Evolutionary conservation across 2,888 invertebrate species (phyloP), one percentile per base, ranked within the genome.

Genomic region (Acrobasis suavella): DNA sequence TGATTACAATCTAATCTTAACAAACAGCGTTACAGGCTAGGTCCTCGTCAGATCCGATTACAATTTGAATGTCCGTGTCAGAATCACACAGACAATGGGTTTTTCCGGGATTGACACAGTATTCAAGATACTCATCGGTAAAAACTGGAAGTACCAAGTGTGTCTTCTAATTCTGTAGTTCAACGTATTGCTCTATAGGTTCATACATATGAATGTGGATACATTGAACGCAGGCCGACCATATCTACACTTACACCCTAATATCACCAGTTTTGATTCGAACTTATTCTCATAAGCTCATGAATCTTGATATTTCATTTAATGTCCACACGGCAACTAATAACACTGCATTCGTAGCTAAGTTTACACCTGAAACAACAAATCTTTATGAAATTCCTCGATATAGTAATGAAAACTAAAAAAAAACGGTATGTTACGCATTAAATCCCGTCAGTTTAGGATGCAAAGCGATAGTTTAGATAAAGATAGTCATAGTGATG

Each of bases 241-340:
- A 67, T 68, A 87, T 81, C 82, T 88, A 88, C 78, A 78, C 81
- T 90, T 89, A 90, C 63, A 61, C 12, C 38, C 83, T 90, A 90
- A 78, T 91, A 91, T 90, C 91, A 90, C 91, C 81, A 78, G 69
- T 83, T 73, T 69, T 72, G 72, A 72, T 79, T 77, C 72, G 81
- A 73, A 82, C 76, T 78, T 64, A 80, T 80, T 80, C 89, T 91
- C 91, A 91, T 91, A 91, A 91, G 87, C 89, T 90, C 86, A 73
- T 74, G 69, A 77, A 81, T 75, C 77, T 83, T 77, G 80, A 82
- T 78, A 89, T 81, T 80, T 79, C 72, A 71, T 72, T 79, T 65
- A 81, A 72, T 75, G 80, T 84, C 83, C 84, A 80, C 66, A 81
- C 70, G 69, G 75, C 71, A 64, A 78, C 66, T 76, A 84, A 69